phyloP scores from a whole-genome alignment of 2,797 vertebrate genomes.

The Hypotaenidia philippensis region DNA sequence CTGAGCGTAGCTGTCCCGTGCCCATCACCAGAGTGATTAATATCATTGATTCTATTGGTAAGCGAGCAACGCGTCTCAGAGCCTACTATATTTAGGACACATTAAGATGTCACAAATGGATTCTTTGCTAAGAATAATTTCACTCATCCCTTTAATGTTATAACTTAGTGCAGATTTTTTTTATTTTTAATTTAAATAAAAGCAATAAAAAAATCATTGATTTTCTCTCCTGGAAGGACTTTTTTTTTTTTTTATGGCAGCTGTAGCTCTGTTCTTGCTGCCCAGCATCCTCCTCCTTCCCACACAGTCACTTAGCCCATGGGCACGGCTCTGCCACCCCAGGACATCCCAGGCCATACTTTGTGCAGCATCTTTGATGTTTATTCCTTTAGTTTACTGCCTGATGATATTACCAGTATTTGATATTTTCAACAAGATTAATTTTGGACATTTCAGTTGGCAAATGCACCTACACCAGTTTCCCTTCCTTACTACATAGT shows the following conservation, averaged over 20 bases:
- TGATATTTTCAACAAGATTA: neutral
- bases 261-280: neutral
- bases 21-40: conserved; percentile 50
- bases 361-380: neutral
- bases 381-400: neutral
- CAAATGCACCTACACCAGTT: neutral
- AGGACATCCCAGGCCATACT: neutral
- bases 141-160: conserved; percentile 30
- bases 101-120: conserved; percentile 72
- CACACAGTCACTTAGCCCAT: fast-evolving
- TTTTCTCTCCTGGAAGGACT: neutral
- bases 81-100: conserved; percentile 59
- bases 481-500: neutral
- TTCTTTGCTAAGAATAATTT: conserved; percentile 40
- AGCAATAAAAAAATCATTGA: neutral
- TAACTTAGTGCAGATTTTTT: conserved; percentile 1
- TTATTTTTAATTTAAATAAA: conserved; percentile 17
- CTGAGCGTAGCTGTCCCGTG: conserved; percentile 27
- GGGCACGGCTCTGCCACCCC: neutral
- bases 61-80: conserved; percentile 42
- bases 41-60: neutral
- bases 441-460: neutral
- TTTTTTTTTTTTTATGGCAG: neutral
- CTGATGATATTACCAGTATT: neutral
- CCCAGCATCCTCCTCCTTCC: neutral